phyloP scores from a whole-genome alignment of 2,113 vertebrate species.

The Aythya baeri region DNA sequence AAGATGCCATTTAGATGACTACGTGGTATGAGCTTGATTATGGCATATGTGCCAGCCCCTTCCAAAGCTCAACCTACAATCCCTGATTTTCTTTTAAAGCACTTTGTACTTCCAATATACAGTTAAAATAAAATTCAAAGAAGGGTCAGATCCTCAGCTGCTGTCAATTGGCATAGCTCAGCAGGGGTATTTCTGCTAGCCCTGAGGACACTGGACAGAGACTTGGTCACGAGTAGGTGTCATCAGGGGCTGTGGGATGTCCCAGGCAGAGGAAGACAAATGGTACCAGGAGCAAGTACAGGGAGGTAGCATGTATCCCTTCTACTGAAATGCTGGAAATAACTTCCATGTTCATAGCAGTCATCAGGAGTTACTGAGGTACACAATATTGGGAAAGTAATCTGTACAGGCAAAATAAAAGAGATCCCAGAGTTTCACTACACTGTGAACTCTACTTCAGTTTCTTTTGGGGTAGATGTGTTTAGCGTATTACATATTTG shows the following conservation, averaged over 20 bases:
- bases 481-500: constrained; percentile 30
- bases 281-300: neutral
- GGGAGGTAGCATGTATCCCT: accelerated
- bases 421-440: neutral
- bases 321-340: neutral
- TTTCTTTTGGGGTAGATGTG: neutral
- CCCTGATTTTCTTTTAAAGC: neutral
- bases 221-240: neutral
- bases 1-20: neutral
- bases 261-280: neutral
- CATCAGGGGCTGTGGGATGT: neutral
- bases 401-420: neutral
- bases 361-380: neutral
- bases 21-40: neutral
- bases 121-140: neutral
- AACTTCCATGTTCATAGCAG: neutral
- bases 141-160: neutral
- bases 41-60: neutral
- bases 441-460: neutral
- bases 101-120: neutral
- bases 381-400: neutral
- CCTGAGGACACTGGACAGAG: neutral
- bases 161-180: neutral
- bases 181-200: neutral
- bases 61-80: neutral